These are phyloP conservation scores for Serranochromis macrocephalus DNA, from an alignment of 2,113 vertebrate genomes.

Conservation along the genomic window DNA sequence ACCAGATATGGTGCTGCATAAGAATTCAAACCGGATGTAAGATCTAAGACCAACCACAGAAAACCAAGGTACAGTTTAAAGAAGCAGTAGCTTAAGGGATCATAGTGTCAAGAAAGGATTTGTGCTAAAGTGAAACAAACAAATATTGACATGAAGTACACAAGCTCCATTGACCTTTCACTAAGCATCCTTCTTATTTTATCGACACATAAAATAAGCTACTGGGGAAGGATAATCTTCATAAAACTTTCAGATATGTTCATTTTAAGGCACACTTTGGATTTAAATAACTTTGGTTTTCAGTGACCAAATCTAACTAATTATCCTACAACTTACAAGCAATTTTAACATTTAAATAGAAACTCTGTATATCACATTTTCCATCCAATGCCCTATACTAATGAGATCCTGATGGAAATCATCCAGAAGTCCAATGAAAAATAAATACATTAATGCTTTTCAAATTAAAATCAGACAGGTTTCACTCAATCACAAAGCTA, in stretches of 20 bases:
- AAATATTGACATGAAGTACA: background rate
- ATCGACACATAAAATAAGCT: background rate
- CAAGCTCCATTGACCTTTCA: background rate
- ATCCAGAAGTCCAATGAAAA: background rate
- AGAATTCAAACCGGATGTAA: background rate
- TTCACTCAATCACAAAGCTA: background rate
- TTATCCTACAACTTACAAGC: background rate
- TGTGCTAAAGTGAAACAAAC: background rate
- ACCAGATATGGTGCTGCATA: background rate
- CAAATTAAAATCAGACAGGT: background rate
- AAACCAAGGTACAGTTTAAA: background rate
- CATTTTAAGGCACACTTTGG: conserved; percentile 54
- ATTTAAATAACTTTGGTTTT: background rate
- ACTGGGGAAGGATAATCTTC: background rate
- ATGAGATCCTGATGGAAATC: background rate
- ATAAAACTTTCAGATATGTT: background rate
- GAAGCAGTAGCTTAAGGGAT: conserved; percentile 11
- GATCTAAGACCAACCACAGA: background rate
- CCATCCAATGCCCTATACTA: background rate
- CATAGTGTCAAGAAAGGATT: background rate
- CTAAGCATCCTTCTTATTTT: background rate
- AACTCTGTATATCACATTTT: background rate
- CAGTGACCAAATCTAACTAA: background rate
- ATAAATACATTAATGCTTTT: background rate
- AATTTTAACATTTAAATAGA: background rate